These are phyloP conservation scores for Galleria mellonella DNA, from an alignment of 1,140 invertebrate genomes.

Conservation along the genomic window DNA sequence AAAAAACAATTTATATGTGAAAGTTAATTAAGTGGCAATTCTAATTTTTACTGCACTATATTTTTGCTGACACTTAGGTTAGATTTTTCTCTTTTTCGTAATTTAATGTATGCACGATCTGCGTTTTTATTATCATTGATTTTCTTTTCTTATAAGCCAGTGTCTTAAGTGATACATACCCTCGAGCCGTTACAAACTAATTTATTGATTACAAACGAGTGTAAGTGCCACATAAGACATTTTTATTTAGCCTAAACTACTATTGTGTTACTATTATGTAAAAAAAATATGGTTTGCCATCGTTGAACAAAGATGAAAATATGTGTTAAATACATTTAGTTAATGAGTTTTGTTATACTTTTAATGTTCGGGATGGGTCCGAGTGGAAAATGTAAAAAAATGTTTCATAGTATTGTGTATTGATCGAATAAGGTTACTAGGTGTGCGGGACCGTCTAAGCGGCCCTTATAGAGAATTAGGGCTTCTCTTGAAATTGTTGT, in stretches of 20 bases:
- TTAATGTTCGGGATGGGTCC: conserved; percentile 44
- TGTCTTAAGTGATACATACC: conserved; percentile 42
- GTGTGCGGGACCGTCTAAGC: conserved; percentile 33
- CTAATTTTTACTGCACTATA: conserved; percentile 70
- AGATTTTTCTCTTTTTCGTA: conserved; percentile 64
- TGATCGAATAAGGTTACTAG: conserved; percentile 54
- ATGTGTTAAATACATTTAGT: conserved; percentile 69
- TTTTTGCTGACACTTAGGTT: conserved; percentile 71
- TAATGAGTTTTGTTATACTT: conserved; percentile 70
- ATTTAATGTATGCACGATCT: conserved; percentile 72
- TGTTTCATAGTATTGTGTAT: conserved; percentile 71
- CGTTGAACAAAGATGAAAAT: conserved; percentile 64
- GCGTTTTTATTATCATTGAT: conserved; percentile 65
- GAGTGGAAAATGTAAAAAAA: conserved; percentile 59
- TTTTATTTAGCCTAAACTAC: conserved; percentile 48
- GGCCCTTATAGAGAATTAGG: conserved; percentile 43
- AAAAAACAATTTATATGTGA: conserved; percentile 66
- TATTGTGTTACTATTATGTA: conserved; percentile 65
- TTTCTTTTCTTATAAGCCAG: conserved; percentile 39
- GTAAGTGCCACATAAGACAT: conserved; percentile 36
- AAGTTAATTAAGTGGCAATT: conserved; percentile 72
- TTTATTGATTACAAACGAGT: conserved; percentile 44
- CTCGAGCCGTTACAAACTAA: conserved; percentile 41
- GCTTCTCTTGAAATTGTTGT: conserved; percentile 63
- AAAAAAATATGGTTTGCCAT: conserved; percentile 70